Base-by-base conservation (phyloP, 2,888 invertebrate species). In the Brachyopa scutellaris region DNA sequence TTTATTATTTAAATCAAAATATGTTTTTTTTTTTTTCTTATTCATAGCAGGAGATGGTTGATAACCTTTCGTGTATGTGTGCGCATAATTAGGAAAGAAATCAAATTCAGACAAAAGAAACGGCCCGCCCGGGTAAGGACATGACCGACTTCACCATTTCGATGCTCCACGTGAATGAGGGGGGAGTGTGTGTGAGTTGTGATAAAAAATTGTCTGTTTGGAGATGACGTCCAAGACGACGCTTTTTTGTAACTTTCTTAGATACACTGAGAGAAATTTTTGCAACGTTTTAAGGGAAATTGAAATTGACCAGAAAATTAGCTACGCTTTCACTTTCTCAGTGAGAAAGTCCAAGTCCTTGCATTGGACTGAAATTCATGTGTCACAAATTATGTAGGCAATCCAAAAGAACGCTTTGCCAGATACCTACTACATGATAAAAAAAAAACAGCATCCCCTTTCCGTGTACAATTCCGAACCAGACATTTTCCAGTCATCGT, bases 71-170 rank as follows among this genome's bases (percentile, higher is more conserved):
- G 7, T 45, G 11, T 49, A 51, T 62, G 29, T 69, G 62, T 36
- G 29, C 2, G 42, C 36, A 49, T 55, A 61, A 73, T 72, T 78
- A 72, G 64, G 17, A 78, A 45, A 42, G 57, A 70, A 64, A 69
- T 70, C 77, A 78, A 70, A 78, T 29, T 72, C 78, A 78, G 57
- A 59, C 70, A 62, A 36, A 55, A 55, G 55, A 21, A 45, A 33
- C 36, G 17, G 36, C n/a, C n/a, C n/a, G n/a, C n/a, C n/a, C n/a
- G n/a, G n/a, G n/a, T 40, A 51, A 61, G 62, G 40, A 62, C 45
- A 66, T 80, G 79, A 74, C 67, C 79, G 33, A 80, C 45, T 74
- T 69, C 67, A 49, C 53, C 26, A 36, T 55, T 67, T 66, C 15
- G 36, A 17, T 51, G 23, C 17, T 21, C 33, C 53, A n/a, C n/a